Conservation (phyloP, 2,888 invertebrate species). For the Tenthredo notha region DNA sequence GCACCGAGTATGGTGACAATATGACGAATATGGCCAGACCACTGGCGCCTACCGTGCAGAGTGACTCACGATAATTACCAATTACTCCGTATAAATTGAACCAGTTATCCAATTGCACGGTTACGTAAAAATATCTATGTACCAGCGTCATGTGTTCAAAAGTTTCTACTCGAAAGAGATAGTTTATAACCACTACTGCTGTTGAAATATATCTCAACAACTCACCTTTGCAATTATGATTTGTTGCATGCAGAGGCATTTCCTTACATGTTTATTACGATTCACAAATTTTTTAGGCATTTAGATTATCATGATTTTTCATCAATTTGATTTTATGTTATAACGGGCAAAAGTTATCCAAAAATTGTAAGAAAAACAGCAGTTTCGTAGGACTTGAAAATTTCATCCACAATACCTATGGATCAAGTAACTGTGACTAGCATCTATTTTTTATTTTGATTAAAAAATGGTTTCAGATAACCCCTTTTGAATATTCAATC, state of each 20-base stretch:
- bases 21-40: slow-evolving; percentile 46
- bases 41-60: slow-evolving; percentile 30
- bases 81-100: slow-evolving; percentile 38
- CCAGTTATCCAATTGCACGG: slow-evolving; percentile 24
- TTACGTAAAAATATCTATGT: slow-evolving; percentile 3
- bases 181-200: background rate
- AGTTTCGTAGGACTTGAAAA: background rate
- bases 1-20: slow-evolving; percentile 26
- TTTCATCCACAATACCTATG: background rate
- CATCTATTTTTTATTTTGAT: background rate
- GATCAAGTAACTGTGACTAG: background rate
- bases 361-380: background rate
- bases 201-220: background rate
- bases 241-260: background rate
- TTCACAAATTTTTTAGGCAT: background rate
- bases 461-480: background rate
- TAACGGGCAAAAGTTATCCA: no score
- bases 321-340: background rate
- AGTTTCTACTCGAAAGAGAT: background rate
- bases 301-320: background rate
- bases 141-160: background rate
- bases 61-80: slow-evolving; percentile 40
- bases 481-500: background rate
- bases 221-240: background rate
- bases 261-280: background rate